Conservation (phyloP, 1,140 invertebrate genomes). For the Melitaea cinxia region DNA sequence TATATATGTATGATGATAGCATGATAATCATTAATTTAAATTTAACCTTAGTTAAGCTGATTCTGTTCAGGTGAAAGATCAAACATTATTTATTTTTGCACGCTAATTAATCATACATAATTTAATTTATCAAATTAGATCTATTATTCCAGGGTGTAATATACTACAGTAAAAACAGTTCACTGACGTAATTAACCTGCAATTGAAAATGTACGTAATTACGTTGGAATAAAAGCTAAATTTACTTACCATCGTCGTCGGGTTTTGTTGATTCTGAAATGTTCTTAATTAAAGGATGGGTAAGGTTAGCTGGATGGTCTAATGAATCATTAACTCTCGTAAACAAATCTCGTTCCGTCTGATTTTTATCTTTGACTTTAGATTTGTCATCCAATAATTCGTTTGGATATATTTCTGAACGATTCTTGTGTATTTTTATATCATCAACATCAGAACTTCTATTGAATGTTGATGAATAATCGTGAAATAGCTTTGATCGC, state of each 20-base stretch:
- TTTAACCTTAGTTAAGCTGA: not conserved
- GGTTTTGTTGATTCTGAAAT: conserved; percentile 42
- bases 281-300: conserved; percentile 44
- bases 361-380: conserved; percentile 12
- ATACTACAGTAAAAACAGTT: not conserved
- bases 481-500: conserved; percentile 61
- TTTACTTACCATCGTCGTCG: conserved; percentile 51
- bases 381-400: conserved; percentile 2
- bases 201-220: not conserved
- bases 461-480: conserved; percentile 63
- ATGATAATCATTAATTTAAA: not conserved
- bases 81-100: not conserved
- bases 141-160: not conserved
- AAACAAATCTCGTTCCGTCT: conserved; percentile 8
- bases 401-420: not conserved
- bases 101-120: not conserved
- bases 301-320: conserved; percentile 34
- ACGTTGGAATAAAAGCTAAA: conserved; percentile 23
- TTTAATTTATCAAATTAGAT: not conserved
- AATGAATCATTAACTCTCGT: conserved; percentile 42
- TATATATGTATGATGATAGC: too few relatives aligned
- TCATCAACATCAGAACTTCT: conserved; percentile 33
- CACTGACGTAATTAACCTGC: not conserved
- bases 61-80: not conserved
- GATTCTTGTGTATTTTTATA: not conserved